Evolutionary conservation across 2,888 invertebrate genomes (phyloP).

Genomic region (Fabriciana adippe): DNA sequence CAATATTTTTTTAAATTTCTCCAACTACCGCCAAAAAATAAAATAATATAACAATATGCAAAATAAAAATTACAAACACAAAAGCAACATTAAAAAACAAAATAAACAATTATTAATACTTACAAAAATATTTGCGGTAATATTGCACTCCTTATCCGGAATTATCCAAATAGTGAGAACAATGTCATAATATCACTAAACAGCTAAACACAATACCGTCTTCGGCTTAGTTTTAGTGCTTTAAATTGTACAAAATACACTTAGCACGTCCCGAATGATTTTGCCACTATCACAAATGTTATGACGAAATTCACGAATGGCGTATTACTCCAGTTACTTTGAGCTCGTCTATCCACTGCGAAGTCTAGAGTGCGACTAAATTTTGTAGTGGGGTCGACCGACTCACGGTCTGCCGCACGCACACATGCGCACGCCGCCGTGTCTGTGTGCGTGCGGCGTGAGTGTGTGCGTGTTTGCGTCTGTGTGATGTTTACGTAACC

Average conservation of each 20-base stretch:
- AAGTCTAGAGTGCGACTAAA: constrained; percentile 74
- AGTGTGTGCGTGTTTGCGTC: constrained; percentile 52
- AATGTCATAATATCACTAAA: constrained; percentile 73
- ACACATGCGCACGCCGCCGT: constrained; percentile 48
- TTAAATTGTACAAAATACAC: constrained; percentile 64
- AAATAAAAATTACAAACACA: background rate
- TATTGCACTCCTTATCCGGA: constrained; percentile 70
- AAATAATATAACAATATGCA: constrained; percentile 4
- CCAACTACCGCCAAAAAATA: background rate
- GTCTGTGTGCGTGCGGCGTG: constrained; percentile 39
- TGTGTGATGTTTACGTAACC: constrained; percentile 79
- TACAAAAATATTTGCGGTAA: constrained; percentile 81
- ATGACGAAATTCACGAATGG: constrained; percentile 77
- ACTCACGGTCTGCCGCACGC: constrained; percentile 64
- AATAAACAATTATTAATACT: constrained; percentile 52
- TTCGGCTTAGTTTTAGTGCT: constrained; percentile 62
- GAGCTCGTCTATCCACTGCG: constrained; percentile 63
- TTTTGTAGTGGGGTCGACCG: constrained; percentile 78
- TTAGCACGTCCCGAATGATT: constrained; percentile 70
- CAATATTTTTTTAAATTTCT: background rate
- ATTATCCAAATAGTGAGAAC: constrained; percentile 78
- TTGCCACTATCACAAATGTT: constrained; percentile 77
- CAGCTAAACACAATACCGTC: constrained; percentile 57
- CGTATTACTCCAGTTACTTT: constrained; percentile 59
- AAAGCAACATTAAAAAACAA: constrained; percentile 15